Conservation (phyloP, 2,888 invertebrate species). For the Rhamnusium bicolor region DNA sequence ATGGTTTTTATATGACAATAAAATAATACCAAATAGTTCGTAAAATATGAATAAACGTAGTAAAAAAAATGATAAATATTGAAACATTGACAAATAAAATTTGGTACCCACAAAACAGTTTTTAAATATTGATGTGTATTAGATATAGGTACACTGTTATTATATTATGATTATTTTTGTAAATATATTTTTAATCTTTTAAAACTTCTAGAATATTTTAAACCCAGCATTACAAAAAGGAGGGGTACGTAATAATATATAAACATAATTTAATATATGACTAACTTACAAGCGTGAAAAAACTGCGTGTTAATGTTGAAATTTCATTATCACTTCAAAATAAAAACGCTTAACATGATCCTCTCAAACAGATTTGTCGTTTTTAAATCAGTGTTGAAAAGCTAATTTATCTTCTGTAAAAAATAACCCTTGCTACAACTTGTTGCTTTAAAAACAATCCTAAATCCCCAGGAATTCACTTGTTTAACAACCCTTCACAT, state of each 20-base stretch:
- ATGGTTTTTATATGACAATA: no score
- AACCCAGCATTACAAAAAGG: background rate
- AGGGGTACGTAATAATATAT: background rate
- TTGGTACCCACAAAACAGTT: background rate
- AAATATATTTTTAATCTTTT: no score
- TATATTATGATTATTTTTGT: no score
- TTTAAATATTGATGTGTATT: background rate
- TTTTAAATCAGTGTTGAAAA: slow-evolving; percentile 54
- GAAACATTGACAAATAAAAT: no score
- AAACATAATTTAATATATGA: background rate
- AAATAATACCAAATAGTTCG: no score
- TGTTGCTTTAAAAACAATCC: slow-evolving; percentile 56
- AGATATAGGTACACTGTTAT: background rate
- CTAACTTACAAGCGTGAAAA: slow-evolving; percentile 25
- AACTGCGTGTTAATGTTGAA: slow-evolving; percentile 39
- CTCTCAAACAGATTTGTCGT: slow-evolving; percentile 54
- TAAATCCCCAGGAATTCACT: slow-evolving; percentile 39
- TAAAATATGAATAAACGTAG: no score
- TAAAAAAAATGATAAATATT: no score
- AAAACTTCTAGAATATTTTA: no score
- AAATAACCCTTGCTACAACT: slow-evolving; percentile 58
- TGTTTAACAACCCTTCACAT: slow-evolving; percentile 42
- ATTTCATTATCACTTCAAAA: slow-evolving; percentile 48
- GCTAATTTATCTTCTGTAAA: slow-evolving; percentile 59
- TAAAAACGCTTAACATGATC: slow-evolving; percentile 48